phyloP scores from a whole-genome alignment of 2,888 invertebrate genomes.

The Euproctis similis region DNA sequence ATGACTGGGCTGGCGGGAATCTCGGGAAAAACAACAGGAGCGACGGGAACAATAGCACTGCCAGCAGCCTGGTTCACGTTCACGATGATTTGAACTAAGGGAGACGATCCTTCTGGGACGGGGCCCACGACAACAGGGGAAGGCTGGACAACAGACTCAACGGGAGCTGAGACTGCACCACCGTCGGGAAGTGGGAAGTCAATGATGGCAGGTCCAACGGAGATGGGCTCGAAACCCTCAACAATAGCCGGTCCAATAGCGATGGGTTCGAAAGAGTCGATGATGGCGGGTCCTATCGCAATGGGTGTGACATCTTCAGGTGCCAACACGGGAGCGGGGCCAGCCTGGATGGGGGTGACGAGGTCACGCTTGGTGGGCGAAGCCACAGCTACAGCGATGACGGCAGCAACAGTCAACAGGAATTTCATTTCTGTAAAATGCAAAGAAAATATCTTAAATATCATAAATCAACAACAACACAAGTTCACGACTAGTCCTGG shows the following conservation, averaged over 20 bases:
- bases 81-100: slow-evolving; percentile 27
- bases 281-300: slow-evolving; percentile 4
- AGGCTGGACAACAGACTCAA: background rate
- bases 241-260: slow-evolving; percentile 8
- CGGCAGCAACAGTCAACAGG: slow-evolving; percentile 39
- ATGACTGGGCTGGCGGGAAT: slow-evolving; percentile 22
- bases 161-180: slow-evolving; percentile 5
- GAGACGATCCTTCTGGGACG: slow-evolving; percentile 8
- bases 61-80: slow-evolving; percentile 15
- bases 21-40: slow-evolving; percentile 11
- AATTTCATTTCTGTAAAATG: slow-evolving; percentile 53
- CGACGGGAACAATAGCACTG: slow-evolving; percentile 9
- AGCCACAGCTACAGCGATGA: slow-evolving; percentile 42
- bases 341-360: slow-evolving; percentile 40
- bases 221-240: slow-evolving; percentile 9
- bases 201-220: slow-evolving; percentile 23
- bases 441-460: too few species aligned
- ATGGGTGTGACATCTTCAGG: slow-evolving; percentile 9
- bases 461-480: too few species aligned
- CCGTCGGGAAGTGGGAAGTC: slow-evolving; percentile 16
- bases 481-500: too few species aligned
- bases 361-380: slow-evolving; percentile 43
- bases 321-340: slow-evolving; percentile 19
- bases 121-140: slow-evolving; percentile 6
- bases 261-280: slow-evolving; percentile 13